These are phyloP conservation scores for Aproaerema taeniolella DNA, from an alignment of 2,888 invertebrate species.

Conservation along the genomic window DNA sequence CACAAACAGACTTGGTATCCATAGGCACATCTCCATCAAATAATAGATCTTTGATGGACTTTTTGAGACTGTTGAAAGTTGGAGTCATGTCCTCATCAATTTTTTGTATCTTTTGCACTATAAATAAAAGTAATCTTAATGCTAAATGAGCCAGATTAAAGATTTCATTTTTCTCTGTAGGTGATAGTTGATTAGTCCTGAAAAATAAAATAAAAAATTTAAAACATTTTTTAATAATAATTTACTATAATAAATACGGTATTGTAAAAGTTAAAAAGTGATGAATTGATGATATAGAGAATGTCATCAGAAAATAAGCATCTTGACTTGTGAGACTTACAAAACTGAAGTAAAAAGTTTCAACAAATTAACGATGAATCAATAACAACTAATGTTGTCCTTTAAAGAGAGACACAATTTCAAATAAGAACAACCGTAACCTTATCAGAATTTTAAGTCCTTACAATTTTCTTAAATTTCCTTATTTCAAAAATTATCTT, in stretches of 20 bases:
- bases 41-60: constrained; percentile 42
- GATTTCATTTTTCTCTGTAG: constrained; percentile 56
- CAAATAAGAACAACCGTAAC: too few relatives aligned
- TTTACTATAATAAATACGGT: too few relatives aligned
- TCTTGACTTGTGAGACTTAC: too few relatives aligned
- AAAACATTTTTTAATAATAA: too few relatives aligned
- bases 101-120: constrained; percentile 40
- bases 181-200: constrained; percentile 38
- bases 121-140: constrained; percentile 42
- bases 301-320: too few relatives aligned
- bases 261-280: background rate
- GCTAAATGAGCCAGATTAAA: constrained; percentile 45
- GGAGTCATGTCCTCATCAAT: background rate
- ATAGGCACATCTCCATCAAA: constrained; percentile 75
- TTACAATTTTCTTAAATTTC: too few relatives aligned
- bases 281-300: background rate
- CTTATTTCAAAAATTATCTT: too few relatives aligned
- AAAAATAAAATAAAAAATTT: constrained; percentile 29
- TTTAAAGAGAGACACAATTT: too few relatives aligned
- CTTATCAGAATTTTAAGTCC: too few relatives aligned
- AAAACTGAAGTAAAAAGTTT: too few relatives aligned
- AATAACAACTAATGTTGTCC: too few relatives aligned
- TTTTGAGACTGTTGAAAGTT: constrained; percentile 27
- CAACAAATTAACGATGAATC: too few relatives aligned
- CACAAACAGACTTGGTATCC: constrained; percentile 81